Evolutionary conservation across 2,113 vertebrate species (phyloP), one percentile per base, ranked within the genome.

Genomic region (Scalopus aquaticus): DNA sequence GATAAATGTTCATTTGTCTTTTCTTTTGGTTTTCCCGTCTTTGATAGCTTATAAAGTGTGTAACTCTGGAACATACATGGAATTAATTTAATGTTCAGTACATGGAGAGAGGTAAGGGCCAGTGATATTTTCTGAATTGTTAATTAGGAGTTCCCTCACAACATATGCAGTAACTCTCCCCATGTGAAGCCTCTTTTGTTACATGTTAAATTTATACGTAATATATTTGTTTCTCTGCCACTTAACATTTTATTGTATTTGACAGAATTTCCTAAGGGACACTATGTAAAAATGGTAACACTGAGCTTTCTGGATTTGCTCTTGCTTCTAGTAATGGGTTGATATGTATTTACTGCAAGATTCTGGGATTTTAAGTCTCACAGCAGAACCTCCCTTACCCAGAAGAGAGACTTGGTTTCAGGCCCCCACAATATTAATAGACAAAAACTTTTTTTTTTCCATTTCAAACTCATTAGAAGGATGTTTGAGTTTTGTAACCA

Each of bases 261-360:
- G 46, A 73, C 69, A 80, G 80, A 90, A 76, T 69, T 80, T 94
- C 65, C 19, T 74, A 67, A 64, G 94, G 39, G 12, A 79, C 7
- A 13, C 26, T 65, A 77, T 42, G 44, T 65, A 32, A 88, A 78
- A 79, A 44, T 67, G 28, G 32, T 81, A 51, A 80, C 28, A 46
- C 2, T 80, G 46, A 6, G 28, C 8, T 60, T 79, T 37, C 56
- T 60, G 49, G 35, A 60, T 77, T 84, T 69, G 72, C 5, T 91
- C 30, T 78, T 35, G 28, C 10, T 46, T 79, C 35, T 76, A 37
- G 65, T 35, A 54, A 24, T 26, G 22, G 32, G 22, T 26, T 37
- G 22, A 79, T 74, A 1, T 58, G 32, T 49, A 67, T 80, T 76
- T 39, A 58, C 16, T 46, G 44, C 44, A 26, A 89, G 30, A 90